Conservation (phyloP, 2,797 vertebrate genomes). For the Tenualosa thibaudeaui region DNA sequence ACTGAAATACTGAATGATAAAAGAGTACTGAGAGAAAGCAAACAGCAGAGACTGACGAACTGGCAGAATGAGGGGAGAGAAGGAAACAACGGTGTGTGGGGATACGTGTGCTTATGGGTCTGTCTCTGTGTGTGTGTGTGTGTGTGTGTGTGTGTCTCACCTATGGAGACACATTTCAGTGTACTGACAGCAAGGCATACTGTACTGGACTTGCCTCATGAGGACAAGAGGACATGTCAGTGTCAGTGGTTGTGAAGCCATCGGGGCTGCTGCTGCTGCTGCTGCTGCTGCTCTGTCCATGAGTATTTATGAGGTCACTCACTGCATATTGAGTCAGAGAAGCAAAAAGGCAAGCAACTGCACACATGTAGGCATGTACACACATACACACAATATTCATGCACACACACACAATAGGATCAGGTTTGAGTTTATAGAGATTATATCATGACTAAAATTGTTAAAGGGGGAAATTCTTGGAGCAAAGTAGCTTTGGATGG, state of each 20-base stretch:
- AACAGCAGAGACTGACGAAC: neutral
- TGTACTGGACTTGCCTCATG: neutral
- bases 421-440: neutral
- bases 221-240: slow-evolving; percentile 28
- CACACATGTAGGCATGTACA: neutral
- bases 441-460: neutral
- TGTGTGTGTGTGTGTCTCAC: slow-evolving; percentile 37
- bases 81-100: neutral
- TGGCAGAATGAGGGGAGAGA: neutral
- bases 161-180: slow-evolving; percentile 64
- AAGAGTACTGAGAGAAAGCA: neutral
- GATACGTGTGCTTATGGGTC: neutral
- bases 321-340: slow-evolving; percentile 28
- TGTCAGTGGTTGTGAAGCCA: slow-evolving; percentile 7
- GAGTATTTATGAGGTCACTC: slow-evolving; percentile 30
- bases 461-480: neutral
- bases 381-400: neutral
- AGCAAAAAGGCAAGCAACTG: neutral
- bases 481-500: neutral
- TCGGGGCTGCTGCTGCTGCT: neutral
- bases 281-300: neutral
- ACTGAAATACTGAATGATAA: neutral
- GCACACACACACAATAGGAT: too few relatives aligned
- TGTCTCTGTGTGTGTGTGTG: neutral
- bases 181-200: slow-evolving; percentile 55